A percentile compares a stretch with the other conserved stretches of the same genome.
Conservation (phyloP, 2,797 vertebrate species). For the Ciconia nigra region DNA sequence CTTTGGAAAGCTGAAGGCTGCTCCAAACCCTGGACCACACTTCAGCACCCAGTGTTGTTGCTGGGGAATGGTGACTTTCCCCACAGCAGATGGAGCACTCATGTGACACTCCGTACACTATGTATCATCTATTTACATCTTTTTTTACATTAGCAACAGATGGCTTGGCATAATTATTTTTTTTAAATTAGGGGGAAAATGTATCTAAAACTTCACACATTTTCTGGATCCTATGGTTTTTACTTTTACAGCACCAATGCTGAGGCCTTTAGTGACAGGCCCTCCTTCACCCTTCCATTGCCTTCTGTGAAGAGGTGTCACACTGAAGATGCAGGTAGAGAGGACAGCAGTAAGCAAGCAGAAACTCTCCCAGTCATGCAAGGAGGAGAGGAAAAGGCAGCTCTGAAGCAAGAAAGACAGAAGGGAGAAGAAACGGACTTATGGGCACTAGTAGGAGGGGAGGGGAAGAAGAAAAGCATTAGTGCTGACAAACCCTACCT, state of each 20-base stretch:
- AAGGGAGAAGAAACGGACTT: not conserved
- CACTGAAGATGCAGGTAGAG: not conserved
- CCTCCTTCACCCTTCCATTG: not conserved
- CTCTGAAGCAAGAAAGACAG: not conserved
- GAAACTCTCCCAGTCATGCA: not conserved
- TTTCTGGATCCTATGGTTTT: conserved; percentile 6
- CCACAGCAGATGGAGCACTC: conserved; percentile 66
- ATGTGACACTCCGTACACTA: conserved; percentile 61
- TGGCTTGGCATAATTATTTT: conserved; percentile 61
- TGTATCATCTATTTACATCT: conserved; percentile 73
- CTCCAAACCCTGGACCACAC: not conserved
- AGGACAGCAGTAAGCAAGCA: not conserved
- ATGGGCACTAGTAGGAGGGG: not conserved
- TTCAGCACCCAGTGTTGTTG: conserved; percentile 17
- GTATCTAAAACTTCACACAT: conserved; percentile 22
- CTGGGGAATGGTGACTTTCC: conserved; percentile 50
- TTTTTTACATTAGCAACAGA: conserved; percentile 70
- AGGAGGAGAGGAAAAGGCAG: not conserved
- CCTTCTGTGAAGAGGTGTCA: not conserved
- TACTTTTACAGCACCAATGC: not conserved
- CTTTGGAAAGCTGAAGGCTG: conserved; percentile 4
- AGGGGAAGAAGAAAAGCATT: not conserved
- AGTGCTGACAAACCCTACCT: not conserved
- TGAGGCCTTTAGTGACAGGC: not conserved
- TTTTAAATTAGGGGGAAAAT: conserved; percentile 44